Base-by-base conservation (phyloP, 1,140 invertebrate species). In the Brachionus rubens region DNA sequence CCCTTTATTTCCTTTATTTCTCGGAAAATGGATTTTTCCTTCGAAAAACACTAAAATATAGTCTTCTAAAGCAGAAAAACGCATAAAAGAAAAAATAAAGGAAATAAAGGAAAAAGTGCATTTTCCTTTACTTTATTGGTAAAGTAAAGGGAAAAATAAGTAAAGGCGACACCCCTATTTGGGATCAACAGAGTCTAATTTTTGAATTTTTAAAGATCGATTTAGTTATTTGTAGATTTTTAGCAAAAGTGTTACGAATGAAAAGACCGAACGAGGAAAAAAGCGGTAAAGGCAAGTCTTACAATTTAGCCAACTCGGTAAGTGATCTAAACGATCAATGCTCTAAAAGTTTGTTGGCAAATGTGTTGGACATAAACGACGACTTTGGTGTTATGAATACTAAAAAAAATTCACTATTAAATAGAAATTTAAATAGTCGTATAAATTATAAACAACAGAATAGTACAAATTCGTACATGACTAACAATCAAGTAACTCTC, bases 241-340 rank as follows among this genome's bases (percentile, higher is more conserved):
- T 72, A 85, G 92, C 94, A 10, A 54, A 54, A 28, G 3, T 72
- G 10, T 41, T 72, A 54, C 30, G 68, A 72, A 72, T 72, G 68
- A 72, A 36, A 50, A 72, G 68, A 30, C 68, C 68, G 24, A 30
- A 41, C 41, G 50, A 68, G 1, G 52, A 68, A 47, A 48, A 76
- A 43, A 28, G 46, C 12, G 3, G 28, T 4, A 56, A 56, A 50
- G 28, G n/a, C 5, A 76, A 52, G 24, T 1, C 26, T 24, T 52
- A 62, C 16, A 76, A 46, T 36, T 33, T 12, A 21, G 30, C 40
- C 16, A 76, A 46, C 21, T 33, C 12, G 12, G 30, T 33, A 41
- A 26, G 43, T 12, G 75, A 59, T 10, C 28, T 46, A 21, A 62
- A 48, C 19, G 54, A 68, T 36, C 16, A 40, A 12, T 30, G 54